Base-by-base conservation (phyloP, 2,797 vertebrate genomes). In the Pygocentrus nattereri region DNA sequence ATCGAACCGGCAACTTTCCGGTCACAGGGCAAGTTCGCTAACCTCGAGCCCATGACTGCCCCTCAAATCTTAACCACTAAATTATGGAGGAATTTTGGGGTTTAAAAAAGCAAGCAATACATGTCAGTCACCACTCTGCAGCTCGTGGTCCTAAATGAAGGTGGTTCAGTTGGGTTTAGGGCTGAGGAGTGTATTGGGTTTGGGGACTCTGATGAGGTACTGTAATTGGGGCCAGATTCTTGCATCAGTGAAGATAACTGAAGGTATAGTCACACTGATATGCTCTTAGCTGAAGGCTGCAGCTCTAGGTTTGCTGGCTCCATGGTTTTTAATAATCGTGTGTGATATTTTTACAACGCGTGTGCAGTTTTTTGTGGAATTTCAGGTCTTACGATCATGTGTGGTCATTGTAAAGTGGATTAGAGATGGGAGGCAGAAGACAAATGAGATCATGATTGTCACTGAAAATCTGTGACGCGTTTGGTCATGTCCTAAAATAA, bases 391-490 rank as follows among this genome's bases (percentile, higher is more conserved):
- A 56, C 25, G 25, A 41, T 58, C 52, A 41, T 58, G 25, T 38
- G 30, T n/a, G 11, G 71, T 41, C 71, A 41, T 16, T 74, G 52
- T 56, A 56, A 74, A 74, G 31, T 74, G 71, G 71, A 74, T 74
- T 58, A 69, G n/a, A 27, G 41, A 50, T 27, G 8, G 71, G 23
- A 56, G 19, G 10, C 27, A 31, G 70, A 31, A 12, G 54, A 59
- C 52, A 74, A 41, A 74, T 38, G 52, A 74, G 52, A 74, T 74
- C 71, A 58, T n/a, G 21, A 23, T 23, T 56, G 50, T 56, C 30
- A 58, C 71, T 41, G 71, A 58, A 58, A 58, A 73, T 54, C 70
- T 11, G 70, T 56, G 47, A 72, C 25, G 27, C 23, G 25, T 13
- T 52, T 21, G 52, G 31, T 23, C 52, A 41, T 74, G 71, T 58